Base-by-base conservation (phyloP, 1,140 invertebrate genomes). In the Pentalonia nigronervosa region DNA sequence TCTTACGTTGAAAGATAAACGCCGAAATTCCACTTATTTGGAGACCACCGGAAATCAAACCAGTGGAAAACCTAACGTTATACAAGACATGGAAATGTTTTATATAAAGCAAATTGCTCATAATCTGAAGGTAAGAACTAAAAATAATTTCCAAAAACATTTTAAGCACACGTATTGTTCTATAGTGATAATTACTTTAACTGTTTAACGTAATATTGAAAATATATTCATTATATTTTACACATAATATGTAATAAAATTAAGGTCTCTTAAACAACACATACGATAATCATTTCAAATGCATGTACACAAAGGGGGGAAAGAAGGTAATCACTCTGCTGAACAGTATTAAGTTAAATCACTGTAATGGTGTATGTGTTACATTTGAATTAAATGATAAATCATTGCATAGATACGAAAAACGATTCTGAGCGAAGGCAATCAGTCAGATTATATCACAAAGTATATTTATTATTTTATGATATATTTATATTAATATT, bases 41-140 rank as follows among this genome's bases (percentile, higher is more conserved):
- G 93, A 93, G 21, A 90, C 41, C 56, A 83, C 90, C 90, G 84
- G 56, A 47, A 53, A 91, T 81, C 90, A 91, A 60, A 93, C 56
- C 67, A 86, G 41, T 50, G 81, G 95, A 91, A 95, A 95, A 94
- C 95, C 95, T 36, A 95, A 96, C 90, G 95, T 96, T 89, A 95
- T 96, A 25, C 96, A 96, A 94, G 96, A 96, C 95, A 94, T 96
- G 94, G 96, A 96, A 94, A 95, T 96, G 86, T 96, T 96, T 95
- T 96, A 96, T 94, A 96, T 96, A 94, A 95, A 95, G 76, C 96
- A 96, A 94, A 96, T 96, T 93, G 96, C 96, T 76, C 96, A 96
- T 94, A 96, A 96, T 94, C 95, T 96, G 89, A 96, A 96, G 96
- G 96, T 96, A 95, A 93, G 91, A 67, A 60, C 36, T 14, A 90